These are phyloP conservation scores for Percopsis transmontana DNA, from an alignment of 2,113 vertebrate genomes.

Conservation along the genomic window DNA sequence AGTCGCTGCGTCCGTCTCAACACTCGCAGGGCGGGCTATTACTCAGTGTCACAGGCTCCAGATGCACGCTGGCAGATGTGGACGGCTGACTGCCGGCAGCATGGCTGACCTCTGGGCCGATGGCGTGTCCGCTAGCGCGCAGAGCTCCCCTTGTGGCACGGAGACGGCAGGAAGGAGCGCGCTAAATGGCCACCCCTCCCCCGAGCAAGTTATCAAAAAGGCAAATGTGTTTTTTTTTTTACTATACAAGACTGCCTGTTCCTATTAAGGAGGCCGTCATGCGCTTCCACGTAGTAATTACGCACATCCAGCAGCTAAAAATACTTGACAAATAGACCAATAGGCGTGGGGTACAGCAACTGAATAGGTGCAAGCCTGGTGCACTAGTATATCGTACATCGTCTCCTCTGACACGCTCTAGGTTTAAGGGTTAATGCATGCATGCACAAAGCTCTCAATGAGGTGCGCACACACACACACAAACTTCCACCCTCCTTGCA, in stretches of 20 bases:
- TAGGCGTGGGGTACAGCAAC: constrained; percentile 18
- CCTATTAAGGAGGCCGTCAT: constrained; percentile 50
- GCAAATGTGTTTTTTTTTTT: constrained; percentile 32
- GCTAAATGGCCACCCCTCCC: constrained; percentile 31
- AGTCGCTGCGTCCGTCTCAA: constrained; percentile 47
- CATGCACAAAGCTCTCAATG: constrained; percentile 13
- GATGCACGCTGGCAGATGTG: constrained; percentile 16
- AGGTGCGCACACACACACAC: constrained; percentile 15
- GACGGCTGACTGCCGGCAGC: neutral
- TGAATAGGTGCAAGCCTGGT: constrained; percentile 3
- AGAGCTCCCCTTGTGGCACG: constrained; percentile 20
- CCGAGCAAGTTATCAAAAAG: constrained; percentile 18
- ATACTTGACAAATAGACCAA: constrained; percentile 61
- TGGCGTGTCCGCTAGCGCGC: constrained; percentile 4
- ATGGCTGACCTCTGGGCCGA: neutral
- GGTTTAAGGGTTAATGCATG: constrained; percentile 51
- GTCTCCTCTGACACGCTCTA: constrained; percentile 10
- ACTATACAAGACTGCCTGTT: constrained; percentile 40
- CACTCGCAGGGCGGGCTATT: constrained; percentile 45
- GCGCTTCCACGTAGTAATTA: constrained; percentile 44
- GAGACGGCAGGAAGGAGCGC: constrained; percentile 11
- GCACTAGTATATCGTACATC: no score
- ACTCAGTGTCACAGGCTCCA: constrained; percentile 30
- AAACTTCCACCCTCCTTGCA: constrained; percentile 55
- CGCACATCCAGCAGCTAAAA: constrained; percentile 63